A percentile compares a stretch with the other conserved stretches of the same genome.
Evolutionary conservation across 1,140 invertebrate genomes (phyloP).

Genomic region (Trichonephila clavata): DNA sequence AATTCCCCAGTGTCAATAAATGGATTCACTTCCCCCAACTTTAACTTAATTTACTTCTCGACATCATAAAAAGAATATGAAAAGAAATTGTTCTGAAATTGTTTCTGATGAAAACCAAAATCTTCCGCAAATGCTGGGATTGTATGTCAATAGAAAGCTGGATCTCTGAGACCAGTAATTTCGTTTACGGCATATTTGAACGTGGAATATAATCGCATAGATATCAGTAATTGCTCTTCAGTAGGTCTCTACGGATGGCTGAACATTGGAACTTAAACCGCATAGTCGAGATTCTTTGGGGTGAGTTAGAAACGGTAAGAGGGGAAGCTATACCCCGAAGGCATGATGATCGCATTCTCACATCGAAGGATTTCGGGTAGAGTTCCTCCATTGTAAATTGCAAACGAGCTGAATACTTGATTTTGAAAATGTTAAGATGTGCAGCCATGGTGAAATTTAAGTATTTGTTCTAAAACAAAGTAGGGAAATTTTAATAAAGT

Average conservation of each 20-base stretch:
- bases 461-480: too few relatives aligned
- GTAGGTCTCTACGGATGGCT: background rate
- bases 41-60: constrained; percentile 39
- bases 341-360: background rate
- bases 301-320: constrained; percentile 47
- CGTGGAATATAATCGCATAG: constrained; percentile 49
- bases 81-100: background rate
- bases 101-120: constrained; percentile 16
- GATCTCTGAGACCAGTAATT: background rate
- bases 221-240: constrained; percentile 60
- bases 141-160: background rate
- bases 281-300: constrained; percentile 70
- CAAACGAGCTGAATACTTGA: background rate
- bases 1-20: background rate
- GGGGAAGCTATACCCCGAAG: background rate
- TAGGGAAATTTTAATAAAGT: too few relatives aligned
- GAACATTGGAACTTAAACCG: background rate
- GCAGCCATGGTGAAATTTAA: too few relatives aligned
- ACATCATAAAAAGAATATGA: background rate
- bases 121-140: background rate
- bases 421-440: background rate
- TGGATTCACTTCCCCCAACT: background rate
- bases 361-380: background rate
- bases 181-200: constrained; percentile 32
- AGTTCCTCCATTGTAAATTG: background rate